Evolutionary conservation across 64 coral and sea anemone genomes (phyloP).

Genomic region (Porites australiensis): DNA sequence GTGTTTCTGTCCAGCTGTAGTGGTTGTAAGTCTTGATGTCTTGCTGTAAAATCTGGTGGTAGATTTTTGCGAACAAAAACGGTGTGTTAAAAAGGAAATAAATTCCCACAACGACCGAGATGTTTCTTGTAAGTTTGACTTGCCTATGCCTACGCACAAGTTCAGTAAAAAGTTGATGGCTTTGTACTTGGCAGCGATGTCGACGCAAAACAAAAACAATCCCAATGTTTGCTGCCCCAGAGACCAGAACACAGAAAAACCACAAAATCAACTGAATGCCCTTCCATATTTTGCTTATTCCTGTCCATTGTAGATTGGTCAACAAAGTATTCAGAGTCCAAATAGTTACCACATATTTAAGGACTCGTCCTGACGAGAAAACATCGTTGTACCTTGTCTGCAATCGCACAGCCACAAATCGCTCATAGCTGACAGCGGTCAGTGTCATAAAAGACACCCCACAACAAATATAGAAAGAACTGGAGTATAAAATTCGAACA

Average conservation of each 20-base stretch:
- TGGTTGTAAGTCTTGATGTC: slow-evolving; percentile 53
- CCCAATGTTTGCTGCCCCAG: slow-evolving; percentile 47
- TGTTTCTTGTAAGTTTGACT: slow-evolving; percentile 36
- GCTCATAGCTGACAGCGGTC: slow-evolving; percentile 72
- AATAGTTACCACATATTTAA: slow-evolving; percentile 51
- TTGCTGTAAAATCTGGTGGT: slow-evolving; percentile 38
- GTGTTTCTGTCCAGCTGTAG: slow-evolving; percentile 80
- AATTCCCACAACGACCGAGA: slow-evolving; percentile 62
- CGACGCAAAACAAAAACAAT: slow-evolving; percentile 50
- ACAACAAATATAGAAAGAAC: slow-evolving; percentile 72
- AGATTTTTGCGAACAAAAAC: slow-evolving; percentile 51
- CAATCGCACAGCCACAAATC: slow-evolving; percentile 58
- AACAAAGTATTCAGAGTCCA: slow-evolving; percentile 68
- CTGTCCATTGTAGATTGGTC: slow-evolving; percentile 69
- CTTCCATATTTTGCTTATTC: slow-evolving; percentile 29
- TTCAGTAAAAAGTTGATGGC: background rate
- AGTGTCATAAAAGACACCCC: slow-evolving; percentile 89
- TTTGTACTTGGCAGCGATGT: slow-evolving; percentile 52
- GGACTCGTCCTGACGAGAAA: slow-evolving; percentile 23
- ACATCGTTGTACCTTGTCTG: slow-evolving; percentile 65
- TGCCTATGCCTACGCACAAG: slow-evolving; percentile 16
- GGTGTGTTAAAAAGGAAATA: slow-evolving; percentile 76
- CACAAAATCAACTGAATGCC: slow-evolving; percentile 54
- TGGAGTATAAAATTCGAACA: slow-evolving; percentile 64
- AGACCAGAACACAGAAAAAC: slow-evolving; percentile 36